Percentiles rank a stretch among this genome's conserved stretches.
Conservation (phyloP, 2,888 invertebrate genomes). For the Epistrophe eligans region DNA sequence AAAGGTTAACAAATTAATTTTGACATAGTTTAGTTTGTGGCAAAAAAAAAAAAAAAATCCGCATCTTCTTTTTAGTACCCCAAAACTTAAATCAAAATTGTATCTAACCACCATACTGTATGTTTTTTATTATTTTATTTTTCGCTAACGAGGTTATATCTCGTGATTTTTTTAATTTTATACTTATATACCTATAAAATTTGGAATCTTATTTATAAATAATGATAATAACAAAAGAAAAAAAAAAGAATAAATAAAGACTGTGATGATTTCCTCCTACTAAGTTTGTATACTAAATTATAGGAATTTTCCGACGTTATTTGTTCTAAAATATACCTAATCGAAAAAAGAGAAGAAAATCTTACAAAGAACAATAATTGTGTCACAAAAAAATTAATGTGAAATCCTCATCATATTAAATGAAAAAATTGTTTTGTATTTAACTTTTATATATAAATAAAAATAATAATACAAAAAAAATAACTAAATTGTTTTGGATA, state of each 20-base stretch:
- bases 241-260: slow-evolving; percentile 59
- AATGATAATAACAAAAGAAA: slow-evolving; percentile 16
- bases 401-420: slow-evolving; percentile 65
- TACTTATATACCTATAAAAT: slow-evolving; percentile 15
- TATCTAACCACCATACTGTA: slow-evolving; percentile 35
- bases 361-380: slow-evolving; percentile 14
- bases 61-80: background rate
- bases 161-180: slow-evolving; percentile 32
- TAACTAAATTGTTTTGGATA: slow-evolving; percentile 11
- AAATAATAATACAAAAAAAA: slow-evolving; percentile 37
- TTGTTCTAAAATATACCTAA: slow-evolving; percentile 37
- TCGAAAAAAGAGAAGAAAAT: background rate
- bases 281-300: slow-evolving; percentile 52
- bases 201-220: slow-evolving; percentile 52
- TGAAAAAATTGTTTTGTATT: slow-evolving; percentile 29
- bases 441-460: slow-evolving; percentile 28
- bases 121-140: slow-evolving; percentile 20
- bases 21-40: background rate
- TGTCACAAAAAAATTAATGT: slow-evolving; percentile 34
- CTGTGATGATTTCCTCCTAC: slow-evolving; percentile 74
- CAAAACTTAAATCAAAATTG: slow-evolving; percentile 22
- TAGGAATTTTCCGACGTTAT: slow-evolving; percentile 49
- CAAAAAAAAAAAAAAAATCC: background rate
- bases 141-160: slow-evolving; percentile 43
- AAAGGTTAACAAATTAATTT: too few species aligned